Evolutionary conservation across 2,113 vertebrate genomes (phyloP), one percentile per base, ranked within the genome.

Genomic region (Scomber colias): DNA sequence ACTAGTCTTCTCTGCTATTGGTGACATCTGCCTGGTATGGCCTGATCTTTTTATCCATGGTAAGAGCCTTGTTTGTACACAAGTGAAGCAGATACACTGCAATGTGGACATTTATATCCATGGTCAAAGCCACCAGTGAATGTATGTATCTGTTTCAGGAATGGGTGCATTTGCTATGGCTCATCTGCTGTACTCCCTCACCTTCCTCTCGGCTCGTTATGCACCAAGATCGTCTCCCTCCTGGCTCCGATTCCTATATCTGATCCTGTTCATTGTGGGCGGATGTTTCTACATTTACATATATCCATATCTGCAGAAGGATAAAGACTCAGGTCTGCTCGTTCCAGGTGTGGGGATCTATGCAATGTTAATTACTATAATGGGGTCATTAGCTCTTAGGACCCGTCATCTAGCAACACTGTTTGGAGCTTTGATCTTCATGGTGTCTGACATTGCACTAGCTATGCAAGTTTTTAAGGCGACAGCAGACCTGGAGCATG

Each of bases 21-120:
- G 97, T 2, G 97, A 98, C 45, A 62, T 71, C 62, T 97, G 94
- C 83, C 93, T 98, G 5, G 51, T 97, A 16, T 98, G 97, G 97
- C 93, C 94, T 0, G 83, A 95, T 0, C 79, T 92, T 46, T 97
- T 97, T 90, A 86, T 97, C 78, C 66, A 76, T 7, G 84, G 85
- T 87, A 85, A 82, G 71, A 57, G 0, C 7, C 3, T 12, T 16
- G 19, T 67, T 60, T 48, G 17, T 74, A 4, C 40, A 59, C 1
- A 1, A 40, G 16, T 15, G 48, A 40, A 66, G 11, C 8, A 60
- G 35, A 55, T 4, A 61, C 24, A 7, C 5, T 46, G 48, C 1
- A 30, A 9, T 40, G 2, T 44, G 15, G 5, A 1, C 2, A 13
- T 19, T 56, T 14, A 19, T 30, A 3, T 48, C 6, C 4, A 7